Evolutionary conservation across 2,888 invertebrate species (phyloP), one percentile per base, ranked within the genome.

Genomic region (Scelioninae gen. 1): DNA sequence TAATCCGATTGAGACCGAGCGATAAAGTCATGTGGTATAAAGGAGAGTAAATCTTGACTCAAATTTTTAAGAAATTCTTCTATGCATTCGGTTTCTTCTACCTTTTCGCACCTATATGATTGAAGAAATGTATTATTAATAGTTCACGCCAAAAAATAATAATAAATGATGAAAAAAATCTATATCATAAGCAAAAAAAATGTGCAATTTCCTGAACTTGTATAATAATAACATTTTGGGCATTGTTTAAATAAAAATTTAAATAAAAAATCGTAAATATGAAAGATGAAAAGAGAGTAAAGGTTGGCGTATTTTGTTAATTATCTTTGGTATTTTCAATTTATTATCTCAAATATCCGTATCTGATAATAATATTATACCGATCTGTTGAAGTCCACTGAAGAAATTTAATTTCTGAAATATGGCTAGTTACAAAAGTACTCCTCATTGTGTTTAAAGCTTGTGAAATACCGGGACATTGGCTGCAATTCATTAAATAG

Each of bases 361-460:
- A 23, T 23, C 23, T 23, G 23, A 1, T 38, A 38, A 11, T 38
- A 55, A 55, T 32, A 32, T 31, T 55, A 55, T 55, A 55, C 32
- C 55, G 31, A 16, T 55, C 55, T n/a, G 55, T 55, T 55, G 55
- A 55, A 55, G 55, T 55, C 55, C 55, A 55, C 31, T 55, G 55
- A 31, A 55, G 34, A 55, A 32, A 32, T 9, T 31, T 55, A 55
- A 55, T 55, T 15, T 31, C 55, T 32, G 13, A 55, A 11, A 55
- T 16, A 13, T 55, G 31, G 55, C 32, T 55, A 32, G 31, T 55
- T 55, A 31, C 1, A 55, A 31, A n/a, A 9, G 32, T 13, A 55
- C 32, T 34, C 13, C 11, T 34, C 11, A 55, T 8, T 32, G 31
- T 55, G n/a, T 55, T 13, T 55, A 55, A 55, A 55, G 16, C 10